These are phyloP conservation scores for Chaetodon trifascialis DNA, from an alignment of 2,113 vertebrate species.

Conservation along the genomic window DNA sequence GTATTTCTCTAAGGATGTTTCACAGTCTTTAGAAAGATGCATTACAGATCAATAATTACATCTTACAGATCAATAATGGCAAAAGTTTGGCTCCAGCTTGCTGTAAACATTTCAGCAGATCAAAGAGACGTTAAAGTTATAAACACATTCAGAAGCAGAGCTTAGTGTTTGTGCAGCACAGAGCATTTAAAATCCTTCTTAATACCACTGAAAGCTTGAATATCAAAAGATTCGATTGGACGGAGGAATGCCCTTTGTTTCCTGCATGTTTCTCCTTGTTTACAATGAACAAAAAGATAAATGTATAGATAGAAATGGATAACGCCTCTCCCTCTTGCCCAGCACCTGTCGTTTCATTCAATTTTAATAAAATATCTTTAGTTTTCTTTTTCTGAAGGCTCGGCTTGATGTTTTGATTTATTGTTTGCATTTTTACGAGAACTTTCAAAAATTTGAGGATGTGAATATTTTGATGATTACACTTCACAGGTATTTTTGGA, in stretches of 20 bases:
- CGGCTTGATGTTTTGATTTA: not conserved
- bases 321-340: not conserved
- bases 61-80: too few species aligned
- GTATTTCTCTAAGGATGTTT: not conserved
- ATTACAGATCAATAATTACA: too few species aligned
- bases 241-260: not conserved
- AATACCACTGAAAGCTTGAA: not conserved
- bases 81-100: not conserved
- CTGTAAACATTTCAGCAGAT: not conserved
- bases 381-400: not conserved
- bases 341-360: not conserved
- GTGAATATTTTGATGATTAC: constrained; percentile 46
- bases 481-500: constrained; percentile 30
- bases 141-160: not conserved
- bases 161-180: not conserved
- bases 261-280: not conserved
- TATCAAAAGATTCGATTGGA: not conserved
- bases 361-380: not conserved
- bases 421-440: not conserved
- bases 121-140: not conserved
- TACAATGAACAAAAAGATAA: not conserved
- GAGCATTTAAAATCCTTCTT: not conserved
- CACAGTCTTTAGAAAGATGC: not conserved
- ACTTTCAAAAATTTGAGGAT: not conserved
- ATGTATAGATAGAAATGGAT: not conserved